phyloP scores from a whole-genome alignment of 2,888 invertebrate genomes.

The Linnaemya vulpina region DNA sequence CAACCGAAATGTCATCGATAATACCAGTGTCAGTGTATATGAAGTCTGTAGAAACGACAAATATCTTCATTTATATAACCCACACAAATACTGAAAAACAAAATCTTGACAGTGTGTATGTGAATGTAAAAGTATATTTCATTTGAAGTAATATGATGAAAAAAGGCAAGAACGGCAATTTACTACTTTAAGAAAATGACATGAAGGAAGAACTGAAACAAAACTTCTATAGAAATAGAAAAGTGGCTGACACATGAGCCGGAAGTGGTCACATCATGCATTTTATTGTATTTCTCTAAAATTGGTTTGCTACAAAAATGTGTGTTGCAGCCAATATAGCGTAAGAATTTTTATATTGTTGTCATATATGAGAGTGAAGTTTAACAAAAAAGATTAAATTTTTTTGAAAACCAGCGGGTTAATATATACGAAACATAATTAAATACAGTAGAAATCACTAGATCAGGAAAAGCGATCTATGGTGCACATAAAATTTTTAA shows the following conservation, averaged over 20 bases:
- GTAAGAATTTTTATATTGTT: no score
- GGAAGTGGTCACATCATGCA: constrained; percentile 59
- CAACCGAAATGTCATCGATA: constrained; percentile 69
- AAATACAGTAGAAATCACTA: no score
- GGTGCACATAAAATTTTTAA: no score
- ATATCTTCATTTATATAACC: constrained; percentile 19
- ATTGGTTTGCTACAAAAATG: no score
- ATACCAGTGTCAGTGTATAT: constrained; percentile 49
- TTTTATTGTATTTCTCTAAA: constrained; percentile 34
- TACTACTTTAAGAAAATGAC: constrained; percentile 23
- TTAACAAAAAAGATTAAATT: no score
- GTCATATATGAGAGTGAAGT: no score
- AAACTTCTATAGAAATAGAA: not conserved
- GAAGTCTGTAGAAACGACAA: constrained; percentile 27
- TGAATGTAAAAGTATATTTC: not conserved
- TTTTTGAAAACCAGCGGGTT: no score
- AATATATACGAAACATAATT: no score
- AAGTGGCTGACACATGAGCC: constrained; percentile 41
- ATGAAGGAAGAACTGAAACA: not conserved
- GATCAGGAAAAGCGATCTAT: no score
- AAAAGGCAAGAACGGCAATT: constrained; percentile 6
- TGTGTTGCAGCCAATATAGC: no score
- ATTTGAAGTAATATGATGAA: constrained; percentile 9
- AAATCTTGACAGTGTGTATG: not conserved
- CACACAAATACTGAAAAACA: not conserved